A percentile compares a stretch with the other conserved stretches of the same genome.
phyloP scores from a whole-genome alignment of 2,113 vertebrate species.

The Dromiciops gliroides region DNA sequence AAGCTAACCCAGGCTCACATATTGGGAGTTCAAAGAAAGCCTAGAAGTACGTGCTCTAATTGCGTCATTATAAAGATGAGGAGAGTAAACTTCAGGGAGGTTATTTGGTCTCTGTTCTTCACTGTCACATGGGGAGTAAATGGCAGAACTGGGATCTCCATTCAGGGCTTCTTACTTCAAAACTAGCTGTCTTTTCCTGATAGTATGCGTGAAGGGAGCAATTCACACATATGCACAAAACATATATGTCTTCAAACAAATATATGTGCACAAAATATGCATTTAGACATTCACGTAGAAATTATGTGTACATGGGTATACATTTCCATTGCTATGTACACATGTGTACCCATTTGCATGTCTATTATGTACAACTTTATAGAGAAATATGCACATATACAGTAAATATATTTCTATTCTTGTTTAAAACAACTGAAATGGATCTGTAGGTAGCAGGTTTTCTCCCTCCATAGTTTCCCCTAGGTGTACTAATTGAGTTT shows the following conservation, averaged over 20 bases:
- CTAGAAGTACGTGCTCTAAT: not conserved
- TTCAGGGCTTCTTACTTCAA: not conserved
- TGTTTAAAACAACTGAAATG: not conserved
- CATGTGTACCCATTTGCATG: not conserved
- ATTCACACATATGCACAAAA: not conserved
- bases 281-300: not conserved
- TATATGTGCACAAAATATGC: not conserved
- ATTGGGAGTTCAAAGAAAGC: not conserved
- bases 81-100: not conserved
- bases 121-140: not conserved
- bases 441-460: not conserved
- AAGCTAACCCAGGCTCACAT: not conserved
- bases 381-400: not conserved
- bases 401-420: not conserved
- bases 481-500: constrained; percentile 9
- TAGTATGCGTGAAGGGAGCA: too few species aligned
- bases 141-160: not conserved
- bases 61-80: too few species aligned
- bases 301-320: not conserved
- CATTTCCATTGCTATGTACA: not conserved
- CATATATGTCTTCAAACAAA: not conserved
- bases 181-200: not conserved
- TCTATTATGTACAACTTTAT: not conserved
- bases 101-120: not conserved
- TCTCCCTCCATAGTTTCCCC: not conserved